These are phyloP conservation scores for Ctenodactylus gundi DNA, from an alignment of 2,113 vertebrate species.

Conservation along the genomic window DNA sequence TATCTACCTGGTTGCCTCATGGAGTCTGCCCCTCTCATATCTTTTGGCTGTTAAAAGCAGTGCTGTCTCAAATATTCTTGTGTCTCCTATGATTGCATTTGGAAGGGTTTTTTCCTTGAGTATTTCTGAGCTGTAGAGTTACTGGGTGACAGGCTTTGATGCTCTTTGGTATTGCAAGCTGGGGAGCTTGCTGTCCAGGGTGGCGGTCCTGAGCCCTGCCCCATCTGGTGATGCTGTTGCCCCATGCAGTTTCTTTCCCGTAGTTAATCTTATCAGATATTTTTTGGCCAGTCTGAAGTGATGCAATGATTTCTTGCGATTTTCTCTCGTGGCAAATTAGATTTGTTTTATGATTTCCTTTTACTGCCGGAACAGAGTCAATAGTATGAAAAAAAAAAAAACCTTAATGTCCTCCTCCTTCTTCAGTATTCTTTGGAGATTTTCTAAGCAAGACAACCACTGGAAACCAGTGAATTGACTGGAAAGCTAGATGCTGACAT, in stretches of 20 bases:
- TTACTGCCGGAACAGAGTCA: background rate
- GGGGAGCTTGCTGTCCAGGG: background rate
- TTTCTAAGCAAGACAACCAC: background rate
- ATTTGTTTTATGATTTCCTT: conserved; percentile 38
- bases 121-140: background rate
- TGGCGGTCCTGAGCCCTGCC: background rate
- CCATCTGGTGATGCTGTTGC: background rate
- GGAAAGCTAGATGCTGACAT: background rate
- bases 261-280: background rate
- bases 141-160: background rate
- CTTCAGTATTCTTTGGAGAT: conserved; percentile 12
- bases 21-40: background rate
- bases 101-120: background rate
- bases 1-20: background rate
- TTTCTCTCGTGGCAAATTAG: conserved; percentile 10
- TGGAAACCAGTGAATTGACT: background rate
- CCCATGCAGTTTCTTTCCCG: background rate
- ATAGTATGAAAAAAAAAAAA: background rate
- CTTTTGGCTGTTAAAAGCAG: background rate
- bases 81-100: background rate
- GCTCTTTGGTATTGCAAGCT: background rate
- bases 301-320: background rate
- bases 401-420: background rate
- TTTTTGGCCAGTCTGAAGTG: background rate
- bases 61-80: background rate